phyloP scores from a whole-genome alignment of 1,140 invertebrate genomes.

The Aplysia californica region DNA sequence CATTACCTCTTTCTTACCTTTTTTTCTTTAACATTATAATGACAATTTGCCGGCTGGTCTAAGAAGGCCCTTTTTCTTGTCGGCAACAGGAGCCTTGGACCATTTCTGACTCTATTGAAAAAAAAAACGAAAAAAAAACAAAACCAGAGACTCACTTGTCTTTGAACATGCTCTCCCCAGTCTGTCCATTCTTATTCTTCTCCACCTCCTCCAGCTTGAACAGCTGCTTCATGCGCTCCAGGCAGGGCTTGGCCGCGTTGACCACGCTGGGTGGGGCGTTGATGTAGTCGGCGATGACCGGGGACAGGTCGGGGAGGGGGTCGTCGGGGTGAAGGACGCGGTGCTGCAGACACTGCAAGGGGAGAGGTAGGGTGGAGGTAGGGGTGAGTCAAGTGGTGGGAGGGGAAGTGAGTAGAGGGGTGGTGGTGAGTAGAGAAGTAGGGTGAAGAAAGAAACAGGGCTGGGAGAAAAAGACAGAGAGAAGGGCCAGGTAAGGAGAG shows the following conservation, averaged over 20 bases:
- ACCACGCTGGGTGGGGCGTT: slow-evolving; percentile 52
- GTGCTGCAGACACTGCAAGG: slow-evolving; percentile 64
- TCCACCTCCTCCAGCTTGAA: slow-evolving; percentile 61
- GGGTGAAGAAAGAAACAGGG: neutral
- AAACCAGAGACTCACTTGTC: slow-evolving; percentile 3
- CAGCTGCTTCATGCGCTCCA: slow-evolving; percentile 52
- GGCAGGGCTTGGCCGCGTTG: slow-evolving; percentile 36
- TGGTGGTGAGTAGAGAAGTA: neutral
- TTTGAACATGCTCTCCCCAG: slow-evolving; percentile 61
- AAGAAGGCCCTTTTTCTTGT: too few relatives aligned
- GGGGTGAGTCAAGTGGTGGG: neutral
- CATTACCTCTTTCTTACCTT: too few relatives aligned
- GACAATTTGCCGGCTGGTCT: too few relatives aligned
- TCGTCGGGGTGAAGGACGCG: slow-evolving; percentile 63
- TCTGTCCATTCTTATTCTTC: slow-evolving; percentile 56
- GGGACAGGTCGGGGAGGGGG: slow-evolving; percentile 59
- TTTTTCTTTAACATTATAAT: too few relatives aligned
- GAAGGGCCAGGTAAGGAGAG: neutral
- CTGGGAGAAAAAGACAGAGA: neutral
- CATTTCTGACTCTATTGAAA: too few relatives aligned
- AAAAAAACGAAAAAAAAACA: too few relatives aligned
- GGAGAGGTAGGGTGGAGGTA: neutral
- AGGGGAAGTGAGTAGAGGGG: neutral
- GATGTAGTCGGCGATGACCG: slow-evolving; percentile 53
- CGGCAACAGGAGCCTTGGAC: too few relatives aligned